These are phyloP conservation scores for Drosophila paulistorum DNA, from an alignment of 1,140 invertebrate species.

Conservation along the genomic window DNA sequence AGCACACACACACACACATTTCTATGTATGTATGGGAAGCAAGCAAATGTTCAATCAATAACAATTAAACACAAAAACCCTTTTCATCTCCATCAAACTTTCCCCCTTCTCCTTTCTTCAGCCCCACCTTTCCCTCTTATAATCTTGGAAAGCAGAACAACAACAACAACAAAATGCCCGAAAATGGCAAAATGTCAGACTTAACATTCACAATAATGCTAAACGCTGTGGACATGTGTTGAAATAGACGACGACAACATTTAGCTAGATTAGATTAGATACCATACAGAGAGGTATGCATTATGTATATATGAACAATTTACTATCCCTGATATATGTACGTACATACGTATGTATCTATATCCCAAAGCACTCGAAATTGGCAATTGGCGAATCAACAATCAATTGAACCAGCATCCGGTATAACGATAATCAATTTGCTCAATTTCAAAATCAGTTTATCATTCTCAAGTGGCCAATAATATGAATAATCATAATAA, in stretches of 20 bases:
- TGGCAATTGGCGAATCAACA: slow-evolving; percentile 9
- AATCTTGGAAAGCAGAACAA: too few species aligned
- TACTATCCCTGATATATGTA: too few species aligned
- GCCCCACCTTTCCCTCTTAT: too few species aligned
- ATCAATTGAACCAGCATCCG: slow-evolving; percentile 16
- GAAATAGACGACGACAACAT: slow-evolving; percentile 27
- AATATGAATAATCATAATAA: too few species aligned
- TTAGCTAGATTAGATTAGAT: slow-evolving; percentile 50
- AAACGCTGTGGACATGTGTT: slow-evolving; percentile 50
- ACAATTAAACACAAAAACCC: slow-evolving; percentile 71
- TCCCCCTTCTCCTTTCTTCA: background rate
- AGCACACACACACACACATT: slow-evolving; percentile 33
- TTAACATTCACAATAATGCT: slow-evolving; percentile 38
- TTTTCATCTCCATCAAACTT: slow-evolving; percentile 48
- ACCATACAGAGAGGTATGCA: background rate
- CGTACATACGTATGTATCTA: too few species aligned
- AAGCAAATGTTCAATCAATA: slow-evolving; percentile 58
- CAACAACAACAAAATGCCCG: background rate
- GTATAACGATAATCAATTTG: slow-evolving; percentile 5
- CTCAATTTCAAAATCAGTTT: slow-evolving; percentile 21
- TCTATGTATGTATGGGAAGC: background rate
- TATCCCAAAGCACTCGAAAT: background rate
- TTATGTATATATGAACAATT: background rate
- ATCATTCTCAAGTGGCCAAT: slow-evolving; percentile 1
- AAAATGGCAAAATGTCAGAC: slow-evolving; percentile 14